Evolutionary conservation across 2,797 vertebrate species (phyloP), one percentile per base, ranked within the genome.

Genomic region (Centropyge bicolor): DNA sequence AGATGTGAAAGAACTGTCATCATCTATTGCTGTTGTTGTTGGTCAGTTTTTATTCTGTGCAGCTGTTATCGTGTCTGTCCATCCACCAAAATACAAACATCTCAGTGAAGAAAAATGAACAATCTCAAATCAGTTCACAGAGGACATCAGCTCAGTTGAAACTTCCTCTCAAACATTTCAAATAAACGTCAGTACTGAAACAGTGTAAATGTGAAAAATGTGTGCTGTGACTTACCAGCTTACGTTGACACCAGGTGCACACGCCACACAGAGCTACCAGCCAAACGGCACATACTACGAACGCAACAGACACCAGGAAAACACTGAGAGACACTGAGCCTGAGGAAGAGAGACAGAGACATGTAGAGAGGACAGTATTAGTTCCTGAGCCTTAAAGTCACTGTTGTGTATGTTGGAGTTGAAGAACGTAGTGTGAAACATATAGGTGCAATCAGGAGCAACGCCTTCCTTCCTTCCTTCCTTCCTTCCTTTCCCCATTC

Each of bases 221-320:
- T 62, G 48, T 51, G 20, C 66, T 35, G 51, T 35, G 66, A 92
- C 98, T 98, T 92, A 99, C 98, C 97, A 99, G 93, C 95, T 97
- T 99, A 87, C 97, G 97, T 84, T 99, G 98, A 95, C 98, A 99
- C 98, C 98, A 99, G 92, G 98, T 97, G 94, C 98, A 99, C 95
- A 99, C 95, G 81, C 98, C 98, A 80, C 98, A 99, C 79, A 99
- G 96, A 76, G 97, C 96, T 76, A 99, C 96, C 86, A 98, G 97
- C 96, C 97, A 97, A 70, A 98, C 95, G 86, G 97, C 95, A 95
- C 98, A 99, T 87, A 99, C 92, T 85, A 97, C 96, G 91, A 97
- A 95, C 84, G 97, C 96, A 89, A 97, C 95, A 86, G 98, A 99
- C 85, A 99, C 97, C 89, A 99, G 96, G 92, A 99, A 94, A 77